Evolutionary conservation across 2,113 vertebrate genomes (phyloP).

Genomic region (Puffinus mauretanicus): DNA sequence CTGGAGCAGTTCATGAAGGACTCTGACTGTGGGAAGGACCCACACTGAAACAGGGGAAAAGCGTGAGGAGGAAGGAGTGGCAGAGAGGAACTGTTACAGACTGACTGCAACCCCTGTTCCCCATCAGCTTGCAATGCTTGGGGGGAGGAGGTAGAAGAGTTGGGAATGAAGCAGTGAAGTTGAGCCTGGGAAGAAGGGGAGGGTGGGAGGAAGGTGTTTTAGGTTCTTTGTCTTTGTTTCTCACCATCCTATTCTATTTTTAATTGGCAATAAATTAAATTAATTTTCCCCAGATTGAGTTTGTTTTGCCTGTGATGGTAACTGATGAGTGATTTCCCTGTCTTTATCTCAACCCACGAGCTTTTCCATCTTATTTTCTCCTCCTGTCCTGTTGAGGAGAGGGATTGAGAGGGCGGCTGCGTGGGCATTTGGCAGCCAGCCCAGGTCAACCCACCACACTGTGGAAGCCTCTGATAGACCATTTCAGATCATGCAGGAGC

Average conservation of each 20-base stretch:
- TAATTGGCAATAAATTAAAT: neutral
- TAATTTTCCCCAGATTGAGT: neutral
- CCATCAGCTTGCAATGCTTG: too few relatives aligned
- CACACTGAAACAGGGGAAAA: neutral
- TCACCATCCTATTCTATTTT: neutral
- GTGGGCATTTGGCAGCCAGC: neutral
- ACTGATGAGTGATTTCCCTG: neutral
- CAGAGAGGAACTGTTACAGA: neutral
- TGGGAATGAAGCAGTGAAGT: neutral
- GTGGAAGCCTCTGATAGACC: neutral
- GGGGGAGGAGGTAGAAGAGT: neutral
- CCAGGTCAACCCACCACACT: neutral
- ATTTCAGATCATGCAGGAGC: neutral
- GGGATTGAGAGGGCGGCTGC: neutral
- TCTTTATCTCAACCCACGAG: neutral
- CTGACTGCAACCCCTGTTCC: accelerated
- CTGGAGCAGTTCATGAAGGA: neutral
- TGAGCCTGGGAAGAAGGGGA: neutral
- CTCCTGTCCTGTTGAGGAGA: neutral
- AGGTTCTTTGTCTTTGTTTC: neutral
- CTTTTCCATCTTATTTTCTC: neutral
- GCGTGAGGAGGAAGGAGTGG: neutral
- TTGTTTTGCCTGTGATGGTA: neutral
- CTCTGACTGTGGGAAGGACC: neutral
- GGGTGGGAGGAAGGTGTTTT: neutral